These are phyloP conservation scores for Glaucidium brasilianum DNA, from an alignment of 2,113 vertebrate genomes.

Conservation along the genomic window DNA sequence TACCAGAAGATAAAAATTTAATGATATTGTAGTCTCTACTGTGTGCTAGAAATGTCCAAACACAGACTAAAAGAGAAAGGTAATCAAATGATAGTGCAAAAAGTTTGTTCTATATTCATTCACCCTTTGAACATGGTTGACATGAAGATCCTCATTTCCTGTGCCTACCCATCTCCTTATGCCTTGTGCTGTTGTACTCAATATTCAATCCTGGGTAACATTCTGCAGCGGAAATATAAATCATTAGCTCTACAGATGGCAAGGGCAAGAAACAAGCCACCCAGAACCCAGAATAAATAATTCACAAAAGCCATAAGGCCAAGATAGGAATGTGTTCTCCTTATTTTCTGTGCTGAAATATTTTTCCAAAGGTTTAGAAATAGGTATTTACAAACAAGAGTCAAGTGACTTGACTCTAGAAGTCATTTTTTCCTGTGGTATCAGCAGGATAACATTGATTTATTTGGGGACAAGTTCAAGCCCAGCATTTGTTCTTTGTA, in stretches of 20 bases:
- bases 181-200: neutral
- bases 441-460: slow-evolving; percentile 61
- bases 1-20: neutral
- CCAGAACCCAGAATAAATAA: slow-evolving; percentile 27
- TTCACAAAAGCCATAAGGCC: slow-evolving; percentile 26
- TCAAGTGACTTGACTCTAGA: slow-evolving; percentile 15
- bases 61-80: neutral
- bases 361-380: slow-evolving; percentile 28
- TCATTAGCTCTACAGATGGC: neutral
- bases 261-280: slow-evolving; percentile 9
- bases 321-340: neutral
- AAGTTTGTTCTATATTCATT: neutral
- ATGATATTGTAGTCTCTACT: neutral
- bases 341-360: slow-evolving; percentile 2
- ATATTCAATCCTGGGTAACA: neutral
- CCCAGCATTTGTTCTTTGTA: slow-evolving; percentile 50
- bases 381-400: slow-evolving; percentile 54
- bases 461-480: slow-evolving; percentile 57
- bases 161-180: neutral
- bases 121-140: neutral
- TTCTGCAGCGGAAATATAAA: neutral
- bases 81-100: neutral
- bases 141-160: neutral
- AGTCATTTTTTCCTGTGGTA: slow-evolving; percentile 40
- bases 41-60: neutral